Percentiles rank a stretch among this genome's conserved stretches.
These are phyloP conservation scores for Microcebus jonahi DNA, from an alignment of 2,113 vertebrate genomes.

Conservation along the genomic window DNA sequence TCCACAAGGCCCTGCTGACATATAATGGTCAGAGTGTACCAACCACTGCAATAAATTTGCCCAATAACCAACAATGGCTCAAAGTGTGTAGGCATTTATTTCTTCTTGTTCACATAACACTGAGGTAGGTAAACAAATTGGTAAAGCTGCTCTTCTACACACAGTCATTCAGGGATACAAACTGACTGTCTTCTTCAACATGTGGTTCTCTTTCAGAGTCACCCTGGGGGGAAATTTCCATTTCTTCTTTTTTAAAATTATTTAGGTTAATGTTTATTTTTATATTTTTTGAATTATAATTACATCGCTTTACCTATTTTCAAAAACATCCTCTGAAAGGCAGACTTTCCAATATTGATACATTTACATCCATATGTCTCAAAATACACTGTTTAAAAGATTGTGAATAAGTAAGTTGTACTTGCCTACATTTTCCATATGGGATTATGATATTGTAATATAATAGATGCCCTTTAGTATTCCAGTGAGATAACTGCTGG, in stretches of 20 bases:
- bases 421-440: background rate
- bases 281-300: conserved; percentile 38
- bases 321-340: background rate
- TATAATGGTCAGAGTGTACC: background rate
- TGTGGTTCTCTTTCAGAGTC: background rate
- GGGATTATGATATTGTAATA: background rate
- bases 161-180: background rate
- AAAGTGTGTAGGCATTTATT: background rate
- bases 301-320: background rate
- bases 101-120: background rate
- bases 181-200: background rate
- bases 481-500: background rate
- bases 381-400: background rate
- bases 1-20: background rate
- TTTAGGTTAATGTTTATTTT: background rate
- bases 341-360: background rate
- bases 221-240: too few relatives aligned
- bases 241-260: background rate
- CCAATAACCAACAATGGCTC: background rate
- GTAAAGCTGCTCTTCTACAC: background rate
- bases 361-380: background rate
- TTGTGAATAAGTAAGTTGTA: background rate
- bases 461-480: background rate
- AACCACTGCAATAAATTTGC: background rate
- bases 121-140: background rate